Evolutionary conservation across 1,140 invertebrate genomes (phyloP), one percentile per base, ranked within the genome.

Genomic region (Penaeus vannamei): DNA sequence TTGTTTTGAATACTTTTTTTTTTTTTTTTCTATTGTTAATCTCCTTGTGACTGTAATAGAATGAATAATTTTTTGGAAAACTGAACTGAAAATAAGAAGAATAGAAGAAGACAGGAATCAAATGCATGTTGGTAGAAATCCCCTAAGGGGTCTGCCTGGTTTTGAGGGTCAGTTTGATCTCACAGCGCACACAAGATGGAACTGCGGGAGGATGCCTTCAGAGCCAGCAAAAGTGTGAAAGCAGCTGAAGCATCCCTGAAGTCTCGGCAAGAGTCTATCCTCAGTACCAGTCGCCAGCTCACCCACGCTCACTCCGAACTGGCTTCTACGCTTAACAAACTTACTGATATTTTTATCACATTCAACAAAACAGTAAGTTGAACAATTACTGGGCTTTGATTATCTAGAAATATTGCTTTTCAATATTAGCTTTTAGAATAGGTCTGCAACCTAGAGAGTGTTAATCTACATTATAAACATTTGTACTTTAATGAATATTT

Each of bases 141-240:
- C 36, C 36, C 8, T 1, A 42, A 42, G 8, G 36, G 4, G 64
- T 66, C 64, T 23, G 64, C 17, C 62, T 19, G 62, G 62, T 19
- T 64, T n/a, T 19, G n/a, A 64, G 62, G 62, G 62, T 64, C 42
- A 5, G 3, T 46, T 69, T 17, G 64, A n/a, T 81, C 29, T 53
- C n/a, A 29, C 60, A 86, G 85, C 32, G 60, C 76, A 26, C 85
- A 86, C 59, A 86, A 87, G 42, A 87, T 87, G 10, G 86, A 87
- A n/a, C 36, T 87, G 36, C 36, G 77, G n/a, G 77, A 87, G 17
- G 86, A 87, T 12, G 46, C 61, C 5, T 77, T 81, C 20, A 17
- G 29, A 46, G 42, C 62, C 12, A 87, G 86, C 29, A n/a, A 82
- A 60, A 76, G 61, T 4, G 12, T 82, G 14, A 46, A 82, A 60